A percentile compares a stretch with the other conserved stretches of the same genome.
Evolutionary conservation across 2,113 vertebrate species (phyloP).

Genomic region (Gavialis gangeticus): DNA sequence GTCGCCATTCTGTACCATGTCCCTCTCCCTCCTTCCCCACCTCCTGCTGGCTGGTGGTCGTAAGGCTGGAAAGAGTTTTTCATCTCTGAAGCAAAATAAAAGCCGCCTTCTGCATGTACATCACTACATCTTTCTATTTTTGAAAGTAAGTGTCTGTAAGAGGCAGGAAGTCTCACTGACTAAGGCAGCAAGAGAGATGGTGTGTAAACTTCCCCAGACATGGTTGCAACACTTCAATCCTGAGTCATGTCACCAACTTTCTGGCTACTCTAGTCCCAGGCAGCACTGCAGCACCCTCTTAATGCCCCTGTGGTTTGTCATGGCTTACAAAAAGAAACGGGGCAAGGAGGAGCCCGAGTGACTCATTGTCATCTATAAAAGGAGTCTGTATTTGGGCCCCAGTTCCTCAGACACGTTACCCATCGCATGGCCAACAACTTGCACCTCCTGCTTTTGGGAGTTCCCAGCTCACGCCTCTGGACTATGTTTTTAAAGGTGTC

Average conservation of each 20-base stretch:
- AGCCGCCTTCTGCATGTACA: neutral
- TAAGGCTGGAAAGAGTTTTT: conserved; percentile 11
- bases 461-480: neutral
- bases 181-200: neutral
- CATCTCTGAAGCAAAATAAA: neutral
- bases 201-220: neutral
- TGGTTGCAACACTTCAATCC: neutral
- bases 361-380: neutral
- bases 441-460: rapidly evolving
- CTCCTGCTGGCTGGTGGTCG: conserved; percentile 1
- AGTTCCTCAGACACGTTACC: neutral
- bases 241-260: conserved; percentile 37
- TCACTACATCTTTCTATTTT: neutral
- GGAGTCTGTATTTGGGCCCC: neutral
- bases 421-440: neutral
- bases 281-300: conserved; percentile 46
- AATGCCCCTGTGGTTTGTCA: conserved; percentile 46
- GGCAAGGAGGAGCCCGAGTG: conserved; percentile 6
- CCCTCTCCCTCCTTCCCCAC: conserved; percentile 7
- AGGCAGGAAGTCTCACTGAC: neutral
- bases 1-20: neutral
- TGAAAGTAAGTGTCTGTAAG: neutral
- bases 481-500: neutral
- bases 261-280: conserved; percentile 36
- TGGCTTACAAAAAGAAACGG: neutral